Percentiles rank a stretch among this genome's conserved stretches.
Conservation (phyloP, 2,797 vertebrate species). For the Ptychadena robeensis region DNA sequence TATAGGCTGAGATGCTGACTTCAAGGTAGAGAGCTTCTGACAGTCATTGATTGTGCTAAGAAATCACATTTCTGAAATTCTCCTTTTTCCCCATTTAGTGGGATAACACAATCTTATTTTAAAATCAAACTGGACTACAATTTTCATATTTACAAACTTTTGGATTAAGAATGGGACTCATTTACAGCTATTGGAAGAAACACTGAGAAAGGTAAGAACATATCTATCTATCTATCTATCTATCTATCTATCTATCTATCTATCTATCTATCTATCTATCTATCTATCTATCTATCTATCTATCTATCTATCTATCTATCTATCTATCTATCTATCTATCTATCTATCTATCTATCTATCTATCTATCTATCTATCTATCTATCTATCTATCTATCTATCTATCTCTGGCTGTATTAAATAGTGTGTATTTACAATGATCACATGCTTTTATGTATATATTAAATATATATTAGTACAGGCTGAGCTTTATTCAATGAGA, state of each 20-base stretch:
- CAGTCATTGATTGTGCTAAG: slow-evolving; percentile 59
- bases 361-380: no score
- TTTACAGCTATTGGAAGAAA: slow-evolving; percentile 4
- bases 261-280: background rate
- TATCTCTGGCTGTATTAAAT: background rate
- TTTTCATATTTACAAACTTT: slow-evolving; percentile 2
- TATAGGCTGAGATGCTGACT: slow-evolving; percentile 73
- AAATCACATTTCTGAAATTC: slow-evolving; percentile 10
- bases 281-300: background rate
- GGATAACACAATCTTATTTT: slow-evolving; percentile 35
- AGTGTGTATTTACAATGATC: no score
- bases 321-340: background rate
- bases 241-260: background rate
- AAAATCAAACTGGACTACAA: slow-evolving; percentile 18
- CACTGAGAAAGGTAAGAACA: slow-evolving; percentile 41
- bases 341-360: background rate
- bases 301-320: background rate
- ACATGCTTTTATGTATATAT: background rate
- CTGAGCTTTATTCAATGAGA: background rate
- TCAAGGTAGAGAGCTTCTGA: slow-evolving; percentile 45
- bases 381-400: background rate
- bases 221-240: background rate
- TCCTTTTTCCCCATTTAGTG: slow-evolving; percentile 9
- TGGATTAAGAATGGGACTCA: slow-evolving; percentile 52
- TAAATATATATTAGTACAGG: background rate